Base-by-base conservation (phyloP, 2,888 invertebrate genomes). In the Euplexia lucipara region DNA sequence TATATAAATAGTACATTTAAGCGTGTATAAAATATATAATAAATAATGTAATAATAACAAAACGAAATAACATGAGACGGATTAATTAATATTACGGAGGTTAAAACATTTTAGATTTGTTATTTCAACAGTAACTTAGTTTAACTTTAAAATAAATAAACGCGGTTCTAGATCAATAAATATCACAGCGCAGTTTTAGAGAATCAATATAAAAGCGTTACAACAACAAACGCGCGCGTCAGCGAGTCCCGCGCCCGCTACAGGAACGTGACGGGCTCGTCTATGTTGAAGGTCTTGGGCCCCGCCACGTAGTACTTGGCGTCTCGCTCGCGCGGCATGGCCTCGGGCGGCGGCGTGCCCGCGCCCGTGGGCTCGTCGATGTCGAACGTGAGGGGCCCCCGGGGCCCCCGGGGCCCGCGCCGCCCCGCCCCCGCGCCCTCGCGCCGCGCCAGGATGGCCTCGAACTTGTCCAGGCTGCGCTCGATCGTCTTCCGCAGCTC, bases 261-360 rank as follows among this genome's bases (percentile, higher is more conserved):
- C 6, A 79, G 72, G 72, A 78, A 81, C 16, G 69, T 42, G 52
- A 96, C 91, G 34, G 96, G 96, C 83, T 95, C 95, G 91, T 96
- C 96, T 67, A 96, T 96, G 84, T 96, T 91, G 86, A 92, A 96
- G 8, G 96, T 96, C 80, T 92, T 92, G 30, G 96, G 95, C 3
- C 95, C 94, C 65, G 95, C 90, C 73, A 92, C 86, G 87, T 86
- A 89, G 81, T 89, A 91, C 58, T 71, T 68, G 52, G 84, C 82
- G 81, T 89, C 81, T 8, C 58, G 18, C 52, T 48, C 79, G 62
- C 64, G 70, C 59, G 73, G 75, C 60, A 75, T 54, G 67, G 70
- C 57, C 45, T 58, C 68, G 60, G 53, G 76, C 57, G 70, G 75
- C 54, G 69, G 54, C 37, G 35, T 10, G 41, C 52, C 60, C 53